Evolutionary conservation across 2,888 invertebrate species (phyloP).

Genomic region (Gortyna flavago): DNA sequence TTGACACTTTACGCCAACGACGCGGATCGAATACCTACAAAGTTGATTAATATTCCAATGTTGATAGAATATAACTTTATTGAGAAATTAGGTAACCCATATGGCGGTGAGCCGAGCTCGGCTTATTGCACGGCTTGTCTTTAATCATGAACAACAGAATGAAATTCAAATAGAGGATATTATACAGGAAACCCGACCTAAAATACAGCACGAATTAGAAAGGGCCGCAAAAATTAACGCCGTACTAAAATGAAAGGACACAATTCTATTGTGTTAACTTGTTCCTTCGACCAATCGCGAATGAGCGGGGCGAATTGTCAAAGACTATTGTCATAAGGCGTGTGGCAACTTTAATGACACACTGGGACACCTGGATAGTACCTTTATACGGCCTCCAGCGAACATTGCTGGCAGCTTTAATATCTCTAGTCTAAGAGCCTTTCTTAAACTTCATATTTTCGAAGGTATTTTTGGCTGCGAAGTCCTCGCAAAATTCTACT

Average conservation of each 20-base stretch:
- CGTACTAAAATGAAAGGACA: constrained; percentile 70
- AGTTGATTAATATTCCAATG: neutral
- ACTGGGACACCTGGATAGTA: constrained; percentile 63
- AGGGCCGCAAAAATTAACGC: constrained; percentile 44
- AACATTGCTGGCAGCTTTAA: constrained; percentile 53
- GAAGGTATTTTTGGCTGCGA: neutral
- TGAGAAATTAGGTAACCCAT: neutral
- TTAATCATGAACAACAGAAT: constrained; percentile 7
- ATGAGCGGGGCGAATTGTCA: constrained; percentile 80
- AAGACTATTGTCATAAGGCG: constrained; percentile 72
- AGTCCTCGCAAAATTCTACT: neutral
- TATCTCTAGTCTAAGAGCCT: constrained; percentile 36
- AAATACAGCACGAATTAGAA: constrained; percentile 45
- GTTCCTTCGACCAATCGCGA: constrained; percentile 70
- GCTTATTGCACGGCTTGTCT: no score
- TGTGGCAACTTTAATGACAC: constrained; percentile 68
- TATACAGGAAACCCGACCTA: constrained; percentile 41
- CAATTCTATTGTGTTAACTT: constrained; percentile 83
- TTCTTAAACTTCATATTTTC: neutral
- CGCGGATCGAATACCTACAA: constrained; percentile 11
- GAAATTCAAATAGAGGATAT: constrained; percentile 7
- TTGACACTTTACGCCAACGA: constrained; percentile 20
- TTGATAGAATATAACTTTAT: neutral
- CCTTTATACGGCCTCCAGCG: constrained; percentile 54
- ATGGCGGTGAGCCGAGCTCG: neutral